phyloP scores from a whole-genome alignment of 2,888 invertebrate species.

The Agrilus biguttatus region DNA sequence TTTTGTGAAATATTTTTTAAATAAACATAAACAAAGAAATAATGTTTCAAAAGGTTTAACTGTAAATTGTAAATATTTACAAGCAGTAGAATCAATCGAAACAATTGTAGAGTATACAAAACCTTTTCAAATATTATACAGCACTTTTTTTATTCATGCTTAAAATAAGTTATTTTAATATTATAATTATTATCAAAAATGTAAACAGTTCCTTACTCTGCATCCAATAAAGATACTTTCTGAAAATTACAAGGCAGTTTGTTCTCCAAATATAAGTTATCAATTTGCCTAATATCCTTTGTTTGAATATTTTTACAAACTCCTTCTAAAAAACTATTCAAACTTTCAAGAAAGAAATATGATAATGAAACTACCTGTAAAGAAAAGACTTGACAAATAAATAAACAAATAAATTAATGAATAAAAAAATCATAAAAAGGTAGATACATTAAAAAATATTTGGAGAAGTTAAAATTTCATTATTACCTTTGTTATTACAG shows the following conservation, averaged over 20 bases:
- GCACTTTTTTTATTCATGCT: no score
- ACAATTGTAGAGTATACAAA: no score
- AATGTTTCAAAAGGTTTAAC: no score
- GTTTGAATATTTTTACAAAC: conserved; percentile 14
- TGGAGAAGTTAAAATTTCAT: no score
- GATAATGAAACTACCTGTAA: conserved; percentile 16
- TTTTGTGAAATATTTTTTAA: no score
- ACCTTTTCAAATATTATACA: no score
- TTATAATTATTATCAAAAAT: background rate
- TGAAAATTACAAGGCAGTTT: conserved; percentile 1
- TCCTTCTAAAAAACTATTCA: conserved; percentile 15
- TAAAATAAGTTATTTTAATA: conserved; percentile 2
- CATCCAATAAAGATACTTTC: conserved; percentile 5
- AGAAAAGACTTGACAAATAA: background rate
- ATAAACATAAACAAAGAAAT: no score
- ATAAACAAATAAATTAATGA: no score
- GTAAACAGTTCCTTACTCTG: background rate
- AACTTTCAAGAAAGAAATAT: conserved; percentile 14
- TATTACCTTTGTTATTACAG: conserved; percentile 15
- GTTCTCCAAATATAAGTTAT: conserved; percentile 14
- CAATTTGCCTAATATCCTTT: conserved; percentile 16
- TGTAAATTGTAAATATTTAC: no score
- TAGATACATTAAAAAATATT: no score
- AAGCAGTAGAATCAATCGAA: no score
- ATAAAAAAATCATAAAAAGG: no score